Evolutionary conservation across 1,140 invertebrate species (phyloP), one percentile per base, ranked within the genome.

Genomic region (Grapholita molesta): DNA sequence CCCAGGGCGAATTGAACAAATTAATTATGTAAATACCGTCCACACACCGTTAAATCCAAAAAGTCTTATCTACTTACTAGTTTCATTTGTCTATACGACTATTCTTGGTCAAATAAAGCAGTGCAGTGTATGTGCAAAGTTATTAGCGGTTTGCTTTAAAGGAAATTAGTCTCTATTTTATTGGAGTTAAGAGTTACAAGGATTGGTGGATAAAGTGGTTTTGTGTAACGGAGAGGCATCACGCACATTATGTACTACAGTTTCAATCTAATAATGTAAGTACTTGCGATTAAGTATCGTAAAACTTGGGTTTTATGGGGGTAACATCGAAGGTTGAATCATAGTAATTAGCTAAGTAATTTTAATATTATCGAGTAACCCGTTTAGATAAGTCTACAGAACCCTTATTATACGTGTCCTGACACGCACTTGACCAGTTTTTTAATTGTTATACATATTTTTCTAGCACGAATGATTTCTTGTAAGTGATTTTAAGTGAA

Each of bases 201-300:
- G 35, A 15, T n/a, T 5, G 35, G 5, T 4, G 3, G n/a, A 38
- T 9, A 38, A 38, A 38, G n/a, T 38, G 3, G 35, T 15, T 38
- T 38, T 6, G 4, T 38, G 15, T 28, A 57, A 57, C 53, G 9
- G 53, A 57, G 23, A 25, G 24, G 24, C 53, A 12, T 25, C 53
- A 57, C 23, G 53, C 53, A 57, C 53, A 57, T 25, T 57, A 28
- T 25, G 21, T 57, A 57, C 53, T 57, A 25, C 53, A 57, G 25
- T 57, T 57, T 25, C 53, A 57, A 57, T 57, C 53, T 57, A 57
- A 57, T 57, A 57, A 57, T 57, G 53, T 57, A 55, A 25, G 53
- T 55, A 57, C 21, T 21, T 57, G 53, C 53, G 25, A 57, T 57
- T 57, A 57, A 57, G 25, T 25, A 57, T 57, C 53, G 53, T 57